A percentile compares a stretch with the other conserved stretches of the same genome.
Evolutionary conservation across 2,797 vertebrate species (phyloP).

Genomic region (Arvicola amphibius): DNA sequence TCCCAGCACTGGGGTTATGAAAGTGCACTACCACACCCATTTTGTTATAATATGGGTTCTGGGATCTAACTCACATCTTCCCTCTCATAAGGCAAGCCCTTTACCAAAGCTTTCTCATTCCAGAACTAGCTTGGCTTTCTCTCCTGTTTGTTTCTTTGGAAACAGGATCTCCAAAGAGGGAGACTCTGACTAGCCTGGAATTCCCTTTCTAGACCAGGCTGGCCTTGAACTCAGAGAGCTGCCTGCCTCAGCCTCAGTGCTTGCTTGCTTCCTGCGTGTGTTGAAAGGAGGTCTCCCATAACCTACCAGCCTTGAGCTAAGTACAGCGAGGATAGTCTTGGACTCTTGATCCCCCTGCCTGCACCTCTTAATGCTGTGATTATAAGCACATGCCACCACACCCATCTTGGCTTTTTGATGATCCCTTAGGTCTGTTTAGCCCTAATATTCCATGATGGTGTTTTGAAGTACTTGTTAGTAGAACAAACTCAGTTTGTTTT

Average conservation of each 20-base stretch:
- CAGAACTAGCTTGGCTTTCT: background rate
- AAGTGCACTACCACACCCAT: background rate
- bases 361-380: background rate
- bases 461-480: conserved; percentile 33
- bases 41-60: background rate
- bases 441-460: background rate
- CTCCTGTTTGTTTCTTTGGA: background rate
- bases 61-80: background rate
- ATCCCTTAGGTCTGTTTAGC: background rate
- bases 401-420: background rate
- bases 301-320: background rate
- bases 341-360: background rate
- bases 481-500: conserved; percentile 29
- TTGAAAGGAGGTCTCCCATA: background rate
- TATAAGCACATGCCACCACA: background rate
- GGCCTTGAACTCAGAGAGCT: background rate
- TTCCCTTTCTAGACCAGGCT: background rate
- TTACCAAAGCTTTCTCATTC: background rate
- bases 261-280: background rate
- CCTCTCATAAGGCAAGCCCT: background rate
- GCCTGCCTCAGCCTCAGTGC: background rate
- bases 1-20: background rate
- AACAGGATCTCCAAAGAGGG: background rate
- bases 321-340: background rate
- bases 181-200: background rate